These are phyloP conservation scores for Pentamera pediparva DNA, from an alignment of 53 echinoderm and acorn worm species.

Conservation along the genomic window DNA sequence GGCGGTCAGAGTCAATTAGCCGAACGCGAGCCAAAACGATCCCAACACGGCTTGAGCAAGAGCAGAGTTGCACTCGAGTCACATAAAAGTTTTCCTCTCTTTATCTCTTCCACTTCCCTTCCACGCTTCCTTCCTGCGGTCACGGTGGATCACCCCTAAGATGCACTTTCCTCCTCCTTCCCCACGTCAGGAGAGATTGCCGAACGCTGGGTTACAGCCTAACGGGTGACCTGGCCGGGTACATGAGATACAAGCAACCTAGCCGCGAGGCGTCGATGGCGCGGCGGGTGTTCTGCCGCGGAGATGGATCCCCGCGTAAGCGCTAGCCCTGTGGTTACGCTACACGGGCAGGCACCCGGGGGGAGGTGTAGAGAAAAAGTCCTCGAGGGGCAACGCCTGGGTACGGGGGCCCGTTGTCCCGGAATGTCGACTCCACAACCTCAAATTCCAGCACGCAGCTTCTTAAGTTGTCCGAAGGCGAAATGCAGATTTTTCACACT, in stretches of 20 bases:
- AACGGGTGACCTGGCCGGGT: no score
- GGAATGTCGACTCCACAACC: conserved; percentile 24
- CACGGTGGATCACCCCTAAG: conserved; percentile 10
- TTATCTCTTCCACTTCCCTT: neutral
- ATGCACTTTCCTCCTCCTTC: conserved; percentile 14
- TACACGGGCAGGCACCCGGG: conserved; percentile 13
- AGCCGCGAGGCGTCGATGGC: conserved; percentile 28
- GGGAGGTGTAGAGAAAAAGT: neutral
- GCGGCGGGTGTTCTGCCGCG: conserved; percentile 17
- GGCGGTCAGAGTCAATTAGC: conserved; percentile 4
- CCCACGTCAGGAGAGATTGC: conserved; percentile 14
- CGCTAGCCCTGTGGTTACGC: conserved; percentile 16
- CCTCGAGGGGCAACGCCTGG: conserved; percentile 5
- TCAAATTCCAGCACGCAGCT: no score
- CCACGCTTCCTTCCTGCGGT: no score
- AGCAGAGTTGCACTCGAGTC: no score
- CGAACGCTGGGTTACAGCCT: no score
- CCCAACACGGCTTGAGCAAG: conserved; percentile 17
- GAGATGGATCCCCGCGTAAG: conserved; percentile 11
- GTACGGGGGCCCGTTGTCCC: conserved; percentile 11
- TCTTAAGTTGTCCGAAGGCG: no score
- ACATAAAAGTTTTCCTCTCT: conserved; percentile 4
- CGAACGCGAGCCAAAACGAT: neutral
- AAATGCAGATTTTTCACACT: no score
- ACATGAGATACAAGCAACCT: conserved; percentile 30